phyloP scores from a whole-genome alignment of 2,888 invertebrate species.

The Drosophila macrospina region DNA sequence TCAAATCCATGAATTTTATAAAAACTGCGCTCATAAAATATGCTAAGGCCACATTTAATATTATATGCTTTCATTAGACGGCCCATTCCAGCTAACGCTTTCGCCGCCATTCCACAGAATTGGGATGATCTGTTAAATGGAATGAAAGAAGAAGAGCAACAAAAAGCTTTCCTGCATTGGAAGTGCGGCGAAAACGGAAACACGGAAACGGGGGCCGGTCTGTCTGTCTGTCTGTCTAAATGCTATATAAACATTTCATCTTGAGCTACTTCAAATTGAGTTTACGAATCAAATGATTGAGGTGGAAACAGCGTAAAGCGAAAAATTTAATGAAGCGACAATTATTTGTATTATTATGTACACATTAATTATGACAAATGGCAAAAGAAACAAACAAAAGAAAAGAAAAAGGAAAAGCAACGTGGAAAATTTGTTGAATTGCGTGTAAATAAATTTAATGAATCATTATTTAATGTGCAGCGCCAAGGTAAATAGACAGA shows the following conservation, averaged over 20 bases:
- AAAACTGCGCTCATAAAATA: slow-evolving; percentile 65
- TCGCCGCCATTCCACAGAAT: background rate
- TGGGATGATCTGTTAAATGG: background rate
- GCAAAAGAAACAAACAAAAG: no score
- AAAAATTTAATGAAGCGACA: slow-evolving; percentile 57
- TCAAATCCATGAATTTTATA: slow-evolving; percentile 51
- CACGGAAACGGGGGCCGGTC: no score
- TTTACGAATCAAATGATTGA: slow-evolving; percentile 21
- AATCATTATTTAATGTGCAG: slow-evolving; percentile 50
- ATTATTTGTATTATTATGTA: slow-evolving; percentile 54
- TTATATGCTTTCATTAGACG: slow-evolving; percentile 43
- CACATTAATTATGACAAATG: slow-evolving; percentile 60
- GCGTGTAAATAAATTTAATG: slow-evolving; percentile 64
- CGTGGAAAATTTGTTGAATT: slow-evolving; percentile 40
- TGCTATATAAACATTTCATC: slow-evolving; percentile 36
- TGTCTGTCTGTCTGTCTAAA: slow-evolving; percentile 39
- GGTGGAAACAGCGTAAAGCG: slow-evolving; percentile 34
- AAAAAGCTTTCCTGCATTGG: no score
- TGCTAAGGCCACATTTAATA: slow-evolving; percentile 79
- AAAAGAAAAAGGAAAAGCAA: slow-evolving; percentile 12
- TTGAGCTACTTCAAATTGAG: slow-evolving; percentile 37
- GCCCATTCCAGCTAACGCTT: background rate
- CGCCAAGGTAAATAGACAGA: slow-evolving; percentile 27
- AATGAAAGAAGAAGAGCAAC: no score
- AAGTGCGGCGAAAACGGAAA: slow-evolving; percentile 1